Base-by-base conservation (phyloP, 2,888 invertebrate genomes). In the Chrysopilus asiliformis region DNA sequence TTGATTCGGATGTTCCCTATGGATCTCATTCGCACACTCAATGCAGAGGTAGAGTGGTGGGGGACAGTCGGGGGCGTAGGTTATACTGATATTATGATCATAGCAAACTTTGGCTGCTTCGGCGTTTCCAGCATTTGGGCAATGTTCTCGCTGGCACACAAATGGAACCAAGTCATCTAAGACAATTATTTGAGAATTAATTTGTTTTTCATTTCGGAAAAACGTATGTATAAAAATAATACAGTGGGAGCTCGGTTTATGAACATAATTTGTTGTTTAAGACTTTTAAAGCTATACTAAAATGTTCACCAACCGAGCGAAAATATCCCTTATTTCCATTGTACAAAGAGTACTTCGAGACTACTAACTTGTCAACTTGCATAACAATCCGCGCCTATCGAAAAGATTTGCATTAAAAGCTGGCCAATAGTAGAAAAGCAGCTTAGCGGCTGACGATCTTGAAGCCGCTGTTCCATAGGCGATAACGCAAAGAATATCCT, bases 401-500 rank as follows among this genome's bases (percentile, higher is more conserved):
- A 90, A 85, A 5, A 91, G 73, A 54, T 86, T 85, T 16, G 93
- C 85, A 64, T 95, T 93, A 53, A 97, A 84, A 4, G 94, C 86
- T 4, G 98, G 98, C 95, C 97, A 98, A 63, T 98, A 98, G 68
- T 95, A 93, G 66, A 98, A 97, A 32, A 98, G 72, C 25, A 98
- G 70, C 65, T 95, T 93, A 35, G 93, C 93, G 2, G 97, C 97
- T 1, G 93, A 90, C n/a, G 89, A 79, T 34, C 94, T 68, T 1
- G 95, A 87, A 34, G 84, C 81, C 45, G 87, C 80, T 1, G 97
- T 94, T 29, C 98, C 98, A 63, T 95, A 90, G 9, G 97, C 95
- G 45, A 97, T 85, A 20, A 95, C 93, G 58, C 89, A 86, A 20
- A 98, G 69, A 41, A 98, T 74, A 60, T 98, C 95, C 64, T 86